These are phyloP conservation scores for Neodon shergylaensis DNA, from an alignment of 2,113 vertebrate genomes.

Conservation along the genomic window DNA sequence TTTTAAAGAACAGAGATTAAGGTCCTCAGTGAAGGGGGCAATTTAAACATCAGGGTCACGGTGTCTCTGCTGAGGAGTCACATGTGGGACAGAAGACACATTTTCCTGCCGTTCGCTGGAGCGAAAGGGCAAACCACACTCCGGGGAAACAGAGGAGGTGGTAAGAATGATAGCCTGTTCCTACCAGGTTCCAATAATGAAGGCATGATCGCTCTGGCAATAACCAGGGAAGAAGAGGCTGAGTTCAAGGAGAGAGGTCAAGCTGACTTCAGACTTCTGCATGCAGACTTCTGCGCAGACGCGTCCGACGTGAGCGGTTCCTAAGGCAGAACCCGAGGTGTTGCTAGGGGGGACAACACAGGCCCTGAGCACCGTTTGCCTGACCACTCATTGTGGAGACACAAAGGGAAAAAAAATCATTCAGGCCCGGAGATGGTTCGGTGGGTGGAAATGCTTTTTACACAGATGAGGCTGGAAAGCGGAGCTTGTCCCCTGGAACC, in stretches of 20 bases:
- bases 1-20: slow-evolving; percentile 11
- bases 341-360: background rate
- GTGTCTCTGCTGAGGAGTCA: background rate
- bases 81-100: background rate
- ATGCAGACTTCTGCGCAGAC: background rate
- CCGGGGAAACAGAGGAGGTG: background rate
- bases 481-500: background rate
- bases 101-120: background rate
- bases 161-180: background rate
- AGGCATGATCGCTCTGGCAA: background rate
- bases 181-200: background rate
- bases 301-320: background rate
- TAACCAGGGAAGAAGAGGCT: background rate
- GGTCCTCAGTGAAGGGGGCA: background rate
- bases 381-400: background rate
- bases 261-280: slow-evolving; percentile 2
- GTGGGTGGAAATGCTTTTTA: background rate
- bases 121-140: background rate
- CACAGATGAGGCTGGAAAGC: background rate
- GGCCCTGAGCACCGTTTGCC: background rate
- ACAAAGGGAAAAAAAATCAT: background rate
- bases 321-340: background rate
- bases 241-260: background rate
- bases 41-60: background rate
- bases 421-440: background rate